A percentile compares a stretch with the other conserved stretches of the same genome.
Conservation (phyloP, 2,888 invertebrate genomes). For the Papilio protenor region DNA sequence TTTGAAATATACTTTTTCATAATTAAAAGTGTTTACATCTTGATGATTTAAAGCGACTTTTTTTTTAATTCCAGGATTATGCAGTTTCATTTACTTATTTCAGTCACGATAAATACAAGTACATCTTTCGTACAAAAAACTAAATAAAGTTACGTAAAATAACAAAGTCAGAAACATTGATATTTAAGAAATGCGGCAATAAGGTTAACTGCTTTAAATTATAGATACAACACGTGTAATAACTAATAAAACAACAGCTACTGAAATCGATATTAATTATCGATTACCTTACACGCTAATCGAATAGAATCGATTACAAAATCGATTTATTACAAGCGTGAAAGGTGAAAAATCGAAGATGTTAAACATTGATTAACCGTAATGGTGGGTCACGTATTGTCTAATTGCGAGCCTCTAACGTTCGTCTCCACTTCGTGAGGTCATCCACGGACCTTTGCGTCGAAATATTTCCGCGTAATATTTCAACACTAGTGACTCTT, state of each 20-base stretch:
- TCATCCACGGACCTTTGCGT: conserved; percentile 60
- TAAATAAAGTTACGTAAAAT: not conserved
- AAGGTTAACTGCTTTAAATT: not conserved
- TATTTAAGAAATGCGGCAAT: not conserved
- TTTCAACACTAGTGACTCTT: conserved; percentile 53
- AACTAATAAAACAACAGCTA: conserved; percentile 11
- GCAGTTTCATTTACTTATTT: not conserved
- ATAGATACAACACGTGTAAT: not conserved
- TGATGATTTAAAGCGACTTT: not conserved
- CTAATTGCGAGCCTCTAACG: conserved; percentile 64
- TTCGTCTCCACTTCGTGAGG: conserved; percentile 66
- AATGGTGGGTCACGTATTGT: conserved; percentile 64
- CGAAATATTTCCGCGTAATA: conserved; percentile 57
- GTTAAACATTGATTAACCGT: conserved; percentile 52
- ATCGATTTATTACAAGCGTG: conserved; percentile 39
- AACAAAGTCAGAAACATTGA: not conserved
- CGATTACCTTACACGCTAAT: not conserved
- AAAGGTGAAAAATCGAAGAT: conserved; percentile 41
- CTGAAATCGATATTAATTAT: conserved; percentile 4
- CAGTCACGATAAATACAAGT: not conserved
- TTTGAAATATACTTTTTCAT: not conserved
- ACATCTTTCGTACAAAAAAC: not conserved
- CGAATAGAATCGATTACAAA: conserved; percentile 4
- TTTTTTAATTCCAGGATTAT: not conserved
- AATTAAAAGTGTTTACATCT: not conserved